phyloP scores from a whole-genome alignment of 2,888 invertebrate genomes.

The Cosmopolites sordidus region DNA sequence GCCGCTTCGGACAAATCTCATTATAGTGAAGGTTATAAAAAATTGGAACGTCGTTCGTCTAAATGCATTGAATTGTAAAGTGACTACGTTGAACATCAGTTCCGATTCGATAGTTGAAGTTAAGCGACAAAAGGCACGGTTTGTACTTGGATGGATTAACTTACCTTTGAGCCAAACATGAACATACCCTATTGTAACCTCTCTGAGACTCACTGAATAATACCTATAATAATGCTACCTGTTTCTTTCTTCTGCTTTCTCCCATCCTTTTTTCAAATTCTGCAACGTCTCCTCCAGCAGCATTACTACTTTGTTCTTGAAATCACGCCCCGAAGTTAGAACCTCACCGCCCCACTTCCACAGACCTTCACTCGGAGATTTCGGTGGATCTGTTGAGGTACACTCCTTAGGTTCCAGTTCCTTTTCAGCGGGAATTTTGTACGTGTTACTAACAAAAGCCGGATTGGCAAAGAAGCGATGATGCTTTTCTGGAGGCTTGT shows the following conservation, averaged over 20 bases:
- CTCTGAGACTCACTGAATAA: no score
- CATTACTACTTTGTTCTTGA: conserved; percentile 40
- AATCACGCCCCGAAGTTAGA: conserved; percentile 41
- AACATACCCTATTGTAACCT: no score
- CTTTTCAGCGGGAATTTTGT: conserved; percentile 23
- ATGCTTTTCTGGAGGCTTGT: conserved; percentile 5
- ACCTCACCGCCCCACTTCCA: conserved; percentile 45
- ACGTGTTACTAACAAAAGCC: conserved; percentile 9
- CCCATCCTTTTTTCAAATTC: conserved; percentile 29
- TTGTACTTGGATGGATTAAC: no score
- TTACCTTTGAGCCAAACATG: no score
- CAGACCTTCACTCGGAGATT: conserved; percentile 26
- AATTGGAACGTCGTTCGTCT: no score
- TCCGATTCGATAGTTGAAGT: no score
- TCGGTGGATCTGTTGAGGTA: conserved; percentile 8
- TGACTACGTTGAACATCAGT: no score
- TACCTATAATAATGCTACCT: no score
- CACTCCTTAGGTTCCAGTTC: conserved; percentile 21
- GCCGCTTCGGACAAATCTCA: no score
- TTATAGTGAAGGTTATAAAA: no score
- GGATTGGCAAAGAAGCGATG: conserved; percentile 23
- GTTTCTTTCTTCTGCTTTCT: conserved; percentile 20
- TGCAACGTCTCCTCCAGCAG: conserved; percentile 38
- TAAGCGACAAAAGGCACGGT: no score
- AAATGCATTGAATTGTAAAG: no score